Evolutionary conservation across 2,797 vertebrate species (phyloP), one percentile per base, ranked within the genome.

Genomic region (Tapera naevia): DNA sequence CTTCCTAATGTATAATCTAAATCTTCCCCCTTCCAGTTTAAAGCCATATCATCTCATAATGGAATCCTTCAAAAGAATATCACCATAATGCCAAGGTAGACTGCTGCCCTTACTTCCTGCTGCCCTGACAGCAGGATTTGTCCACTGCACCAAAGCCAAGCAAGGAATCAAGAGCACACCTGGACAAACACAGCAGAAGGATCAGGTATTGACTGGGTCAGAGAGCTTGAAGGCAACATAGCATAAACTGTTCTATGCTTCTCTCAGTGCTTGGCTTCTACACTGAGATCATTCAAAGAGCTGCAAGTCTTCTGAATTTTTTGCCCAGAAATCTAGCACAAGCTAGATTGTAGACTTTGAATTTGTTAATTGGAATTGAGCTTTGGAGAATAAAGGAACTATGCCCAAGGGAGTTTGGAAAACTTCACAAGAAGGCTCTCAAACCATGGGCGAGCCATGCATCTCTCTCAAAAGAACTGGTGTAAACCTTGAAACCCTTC

Each of bases 141-240:
- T 79, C 35, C 78, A 50, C 46, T 70, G 60, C 70, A 75, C 33
- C 76, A 84, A 89, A 79, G 87, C 58, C 87, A 88, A 74, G 85
- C 39, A 76, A 64, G 64, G 73, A 89, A 22, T 3, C 73, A 64
- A 73, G 76, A 94, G 39, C 86, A 51, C 91, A 95, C 90, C 94
- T 97, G 95, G 64, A 75, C 91, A 96, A 97, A 97, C 93, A 96
- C 50, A 88, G 83, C 37, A 94, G 51, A 67, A 83, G 62, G 67
- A 88, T 88, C 67, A 86, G 56, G 76, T 91, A 92, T 66, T 62
- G 33, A 74, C 54, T 83, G 75, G 71, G 91, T 94, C 95, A 95
- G 74, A 80, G 86, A 91, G 66, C 17, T 67, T 88, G 64, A 79
- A 92, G 70, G 85, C 22, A 88, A 78, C 53, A 45, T 13, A 87